phyloP scores from a whole-genome alignment of 2,113 vertebrate species.

The Albula goreensis region DNA sequence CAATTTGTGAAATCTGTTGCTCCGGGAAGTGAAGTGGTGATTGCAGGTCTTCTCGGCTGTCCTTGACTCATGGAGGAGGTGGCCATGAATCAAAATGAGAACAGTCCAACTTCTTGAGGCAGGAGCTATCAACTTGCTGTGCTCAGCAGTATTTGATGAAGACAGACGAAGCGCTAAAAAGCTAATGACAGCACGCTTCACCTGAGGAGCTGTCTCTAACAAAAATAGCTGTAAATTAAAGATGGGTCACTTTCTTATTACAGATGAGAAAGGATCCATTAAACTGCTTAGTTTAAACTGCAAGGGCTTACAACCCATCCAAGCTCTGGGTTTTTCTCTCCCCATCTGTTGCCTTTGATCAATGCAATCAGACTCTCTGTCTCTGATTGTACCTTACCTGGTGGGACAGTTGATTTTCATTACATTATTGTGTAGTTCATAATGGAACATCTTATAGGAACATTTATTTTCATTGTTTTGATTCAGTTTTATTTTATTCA shows the following conservation, averaged over 20 bases:
- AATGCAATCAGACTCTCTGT: conserved; percentile 20
- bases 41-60: conserved; percentile 42
- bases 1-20: conserved; percentile 35
- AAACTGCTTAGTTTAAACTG: conserved; percentile 19
- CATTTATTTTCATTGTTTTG: conserved; percentile 33
- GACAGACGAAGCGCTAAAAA: neutral
- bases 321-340: conserved; percentile 26
- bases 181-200: neutral
- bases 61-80: conserved; percentile 50
- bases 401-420: conserved; percentile 30
- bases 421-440: conserved; percentile 36
- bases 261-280: neutral
- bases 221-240: neutral
- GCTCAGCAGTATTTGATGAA: neutral
- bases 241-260: neutral
- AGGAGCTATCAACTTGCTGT: conserved; percentile 1
- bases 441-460: conserved; percentile 36
- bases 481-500: conserved; percentile 25
- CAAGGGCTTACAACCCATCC: conserved; percentile 40
- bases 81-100: neutral
- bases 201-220: neutral
- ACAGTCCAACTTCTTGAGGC: neutral
- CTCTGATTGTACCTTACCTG: conserved; percentile 31
- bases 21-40: conserved; percentile 33
- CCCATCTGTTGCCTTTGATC: neutral